Base-by-base conservation (phyloP, 2,797 vertebrate species). In the Pyrocephalus nanus region DNA sequence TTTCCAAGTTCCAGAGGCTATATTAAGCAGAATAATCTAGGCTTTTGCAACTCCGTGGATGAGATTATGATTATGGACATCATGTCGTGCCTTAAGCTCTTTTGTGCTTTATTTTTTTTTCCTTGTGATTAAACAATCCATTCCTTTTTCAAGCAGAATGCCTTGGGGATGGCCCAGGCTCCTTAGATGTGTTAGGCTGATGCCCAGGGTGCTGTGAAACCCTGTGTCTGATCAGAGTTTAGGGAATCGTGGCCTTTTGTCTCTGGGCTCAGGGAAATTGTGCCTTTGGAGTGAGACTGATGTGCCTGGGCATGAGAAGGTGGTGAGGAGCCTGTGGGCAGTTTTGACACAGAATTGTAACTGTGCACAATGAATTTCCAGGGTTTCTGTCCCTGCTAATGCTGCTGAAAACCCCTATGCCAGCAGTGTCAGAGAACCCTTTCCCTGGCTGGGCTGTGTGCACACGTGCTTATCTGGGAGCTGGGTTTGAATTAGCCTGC, bases 401-500 rank as follows among this genome's bases (percentile, higher is more conserved):
- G 48, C 58, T 93, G 65, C 70, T 81, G 62, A 53, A 73, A 95
- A 73, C 29, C 27, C 60, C 36, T 92, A 88, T 92, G 45, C 51
- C 66, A 70, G 71, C 25, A 54, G 77, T 38, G 64, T 42, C n/a
- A 50, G 57, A 87, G 70, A 85, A 25, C 34, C 15, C 1, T 84
- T 93, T 96, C 27, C 20, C 48, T 60, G 90, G 53, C 38, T 62
- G 51, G 86, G 82, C 80, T 92, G 0, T 73, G 18, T 64, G 55
- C 66, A 80, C 62, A 25, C 23, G 17, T 54, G 53, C 67, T 95
- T 96, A 85, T 92, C 71, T 95, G 79, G 80, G 67, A 87, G 87
- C 26, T 67, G 70, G 62, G 71, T 92, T 93, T 87, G 90, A 95
- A 93, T 92, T 90, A 87, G 67, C 50, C 74, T 94, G 77, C 6